Conservation (phyloP, 1,140 invertebrate genomes). For the Bemisia tabaci region DNA sequence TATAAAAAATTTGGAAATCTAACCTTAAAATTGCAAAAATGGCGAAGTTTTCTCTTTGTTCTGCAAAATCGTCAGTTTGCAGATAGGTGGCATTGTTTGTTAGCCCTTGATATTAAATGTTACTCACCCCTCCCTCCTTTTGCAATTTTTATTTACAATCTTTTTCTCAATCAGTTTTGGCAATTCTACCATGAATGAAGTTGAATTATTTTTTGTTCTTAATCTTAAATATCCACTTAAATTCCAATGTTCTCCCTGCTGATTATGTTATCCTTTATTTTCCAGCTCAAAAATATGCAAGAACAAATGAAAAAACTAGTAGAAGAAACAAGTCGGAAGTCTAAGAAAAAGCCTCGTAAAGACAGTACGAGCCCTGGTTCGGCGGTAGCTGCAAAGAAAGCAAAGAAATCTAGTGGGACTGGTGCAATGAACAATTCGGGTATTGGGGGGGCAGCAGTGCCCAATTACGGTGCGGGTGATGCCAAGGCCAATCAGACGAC, state of each 20-base stretch:
- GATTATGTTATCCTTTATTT: constrained; percentile 20
- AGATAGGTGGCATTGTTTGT: too few relatives aligned
- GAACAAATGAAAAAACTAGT: constrained; percentile 82
- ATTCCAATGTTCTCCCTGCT: background rate
- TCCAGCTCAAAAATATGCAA: constrained; percentile 66
- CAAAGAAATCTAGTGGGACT: background rate
- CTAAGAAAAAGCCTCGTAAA: constrained; percentile 63
- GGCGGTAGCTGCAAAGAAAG: background rate
- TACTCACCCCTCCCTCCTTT: too few relatives aligned
- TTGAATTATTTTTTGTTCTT: too few relatives aligned
- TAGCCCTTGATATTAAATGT: too few relatives aligned
- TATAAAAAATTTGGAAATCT: too few relatives aligned
- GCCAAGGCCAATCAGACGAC: background rate
- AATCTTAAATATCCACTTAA: too few relatives aligned
- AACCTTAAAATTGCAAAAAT: too few relatives aligned
- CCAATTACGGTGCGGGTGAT: background rate
- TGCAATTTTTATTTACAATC: too few relatives aligned
- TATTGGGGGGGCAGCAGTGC: background rate
- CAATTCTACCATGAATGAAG: too few relatives aligned
- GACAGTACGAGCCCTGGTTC: constrained; percentile 42
- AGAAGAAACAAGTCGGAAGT: constrained; percentile 63
- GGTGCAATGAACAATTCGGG: background rate
- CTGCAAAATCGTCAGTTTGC: too few relatives aligned
- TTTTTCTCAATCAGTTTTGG: too few relatives aligned
- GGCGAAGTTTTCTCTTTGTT: too few relatives aligned